Evolutionary conservation across 2,113 vertebrate genomes (phyloP), one percentile per base, ranked within the genome.

Genomic region (Axis porcinus): DNA sequence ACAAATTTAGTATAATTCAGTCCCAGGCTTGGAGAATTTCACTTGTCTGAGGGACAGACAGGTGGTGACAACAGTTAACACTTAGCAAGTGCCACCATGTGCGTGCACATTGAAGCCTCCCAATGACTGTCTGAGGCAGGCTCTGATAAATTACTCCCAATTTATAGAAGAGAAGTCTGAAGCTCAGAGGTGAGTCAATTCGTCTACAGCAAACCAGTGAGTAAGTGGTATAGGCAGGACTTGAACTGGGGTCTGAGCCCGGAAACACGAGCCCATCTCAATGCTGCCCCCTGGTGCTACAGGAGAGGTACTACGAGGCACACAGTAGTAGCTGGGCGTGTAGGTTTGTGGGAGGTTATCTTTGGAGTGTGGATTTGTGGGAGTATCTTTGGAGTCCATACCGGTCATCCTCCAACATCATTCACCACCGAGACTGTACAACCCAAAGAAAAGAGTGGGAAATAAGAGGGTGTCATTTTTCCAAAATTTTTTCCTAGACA

Each of bases 381-480:
- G 36, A 89, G 36, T 36, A 33, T n/a, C 58, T 52, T 28, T 43
- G 52, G 57, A 16, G 52, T 92, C 67, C 40, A 5, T 9, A 47
- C 15, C 4, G 33, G 81, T 76, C 50, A 96, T 10, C 23, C 55
- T 93, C 74, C 62, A 67, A 43, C 5, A 85, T 90, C 45, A 19
- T 47, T 64, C 50, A 54, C 57, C 1, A 0, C 60, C 33, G 40
- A 93, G 47, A 89, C 21, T 7, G n/a, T 67, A 28, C 25, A n/a
- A 62, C 25, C n/a, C 14, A 28, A 92, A 90, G 82, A 28, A 89
- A 79, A 27, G 11, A n/a, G 54, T 60, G 64, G 25, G 45, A 94
- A 86, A 87, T 81, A 81, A 70, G 55, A 96, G 7, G 67, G 30
- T 40, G 10, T 79, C 36, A 60, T 96, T 88, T 93, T 40, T 15